These are phyloP conservation scores for Gymnocheta viridis DNA, from an alignment of 2,888 invertebrate species.

Conservation along the genomic window DNA sequence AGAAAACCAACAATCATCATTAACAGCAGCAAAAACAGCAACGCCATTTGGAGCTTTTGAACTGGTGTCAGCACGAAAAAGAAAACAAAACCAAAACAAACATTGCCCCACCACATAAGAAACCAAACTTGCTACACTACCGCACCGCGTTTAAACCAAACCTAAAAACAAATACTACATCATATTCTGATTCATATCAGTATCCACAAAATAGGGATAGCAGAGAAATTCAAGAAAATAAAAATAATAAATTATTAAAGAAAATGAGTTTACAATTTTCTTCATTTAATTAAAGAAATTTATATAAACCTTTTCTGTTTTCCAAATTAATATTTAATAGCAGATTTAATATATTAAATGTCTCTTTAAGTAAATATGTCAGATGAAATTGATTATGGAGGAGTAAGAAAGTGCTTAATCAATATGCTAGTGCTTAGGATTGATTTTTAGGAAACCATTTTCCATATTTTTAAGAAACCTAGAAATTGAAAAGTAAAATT, in stretches of 20 bases:
- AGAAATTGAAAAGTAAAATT: too few species aligned
- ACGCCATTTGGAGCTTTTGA: neutral
- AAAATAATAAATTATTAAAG: too few species aligned
- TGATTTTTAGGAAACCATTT: too few species aligned
- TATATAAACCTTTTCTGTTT: neutral
- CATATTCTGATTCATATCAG: neutral
- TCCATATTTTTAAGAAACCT: too few species aligned
- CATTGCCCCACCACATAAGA: conserved; percentile 14
- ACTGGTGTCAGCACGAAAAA: neutral
- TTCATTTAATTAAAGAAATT: neutral
- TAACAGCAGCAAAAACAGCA: conserved; percentile 7
- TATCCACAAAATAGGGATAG: neutral
- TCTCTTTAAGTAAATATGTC: too few species aligned
- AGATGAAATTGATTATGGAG: too few species aligned
- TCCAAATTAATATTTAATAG: too few species aligned
- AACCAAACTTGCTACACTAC: conserved; percentile 24
- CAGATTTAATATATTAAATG: too few species aligned
- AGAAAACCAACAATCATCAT: conserved; percentile 35
- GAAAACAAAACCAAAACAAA: conserved; percentile 29
- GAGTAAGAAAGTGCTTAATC: too few species aligned
- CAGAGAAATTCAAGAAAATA: neutral
- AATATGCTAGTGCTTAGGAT: too few species aligned
- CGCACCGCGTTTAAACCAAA: conserved; percentile 46
- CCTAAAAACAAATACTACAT: conserved; percentile 42
- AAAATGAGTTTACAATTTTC: neutral